Evolutionary conservation across 2,113 vertebrate genomes (phyloP).

Genomic region (Oreochromis tanganicae): DNA sequence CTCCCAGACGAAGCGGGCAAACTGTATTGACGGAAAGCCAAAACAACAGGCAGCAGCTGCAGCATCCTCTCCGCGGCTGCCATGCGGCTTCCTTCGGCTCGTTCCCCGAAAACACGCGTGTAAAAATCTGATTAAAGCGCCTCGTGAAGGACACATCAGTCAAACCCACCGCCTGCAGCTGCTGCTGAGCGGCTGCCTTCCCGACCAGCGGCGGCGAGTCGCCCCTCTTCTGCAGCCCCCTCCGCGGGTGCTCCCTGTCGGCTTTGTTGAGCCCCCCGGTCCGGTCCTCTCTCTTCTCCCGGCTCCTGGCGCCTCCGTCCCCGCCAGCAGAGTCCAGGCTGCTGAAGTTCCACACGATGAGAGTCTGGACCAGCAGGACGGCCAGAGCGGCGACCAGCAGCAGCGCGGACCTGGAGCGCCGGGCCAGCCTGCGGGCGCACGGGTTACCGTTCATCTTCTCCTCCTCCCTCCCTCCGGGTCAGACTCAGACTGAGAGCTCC

Average conservation of each 20-base stretch:
- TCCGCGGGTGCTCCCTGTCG: slow-evolving; percentile 50
- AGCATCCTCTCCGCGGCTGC: neutral
- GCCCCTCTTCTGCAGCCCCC: slow-evolving; percentile 49
- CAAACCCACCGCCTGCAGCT: slow-evolving; percentile 69
- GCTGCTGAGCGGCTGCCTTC: slow-evolving; percentile 61
- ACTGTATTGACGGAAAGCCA: neutral
- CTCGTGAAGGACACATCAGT: neutral
- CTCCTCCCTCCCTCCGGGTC: slow-evolving; percentile 30
- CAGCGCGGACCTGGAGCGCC: slow-evolving; percentile 84
- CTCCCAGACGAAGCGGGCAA: neutral
- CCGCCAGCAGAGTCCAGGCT: slow-evolving; percentile 82
- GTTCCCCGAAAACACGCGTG: neutral
- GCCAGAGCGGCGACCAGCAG: slow-evolving; percentile 83
- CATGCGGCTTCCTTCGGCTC: neutral
- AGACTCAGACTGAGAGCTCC: slow-evolving; percentile 38
- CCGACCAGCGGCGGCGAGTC: slow-evolving; percentile 66
- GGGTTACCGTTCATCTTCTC: slow-evolving; percentile 76
- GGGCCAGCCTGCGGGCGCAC: slow-evolving; percentile 85
- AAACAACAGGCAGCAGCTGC: slow-evolving; percentile 38
- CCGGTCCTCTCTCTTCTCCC: slow-evolving; percentile 73
- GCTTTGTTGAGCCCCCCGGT: slow-evolving; percentile 67
- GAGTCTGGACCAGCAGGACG: slow-evolving; percentile 90
- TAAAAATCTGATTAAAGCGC: neutral
- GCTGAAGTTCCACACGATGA: slow-evolving; percentile 95
- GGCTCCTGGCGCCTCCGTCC: slow-evolving; percentile 63